Evolutionary conservation across 2,888 invertebrate genomes (phyloP).

Genomic region (Drosophila mimica): DNA sequence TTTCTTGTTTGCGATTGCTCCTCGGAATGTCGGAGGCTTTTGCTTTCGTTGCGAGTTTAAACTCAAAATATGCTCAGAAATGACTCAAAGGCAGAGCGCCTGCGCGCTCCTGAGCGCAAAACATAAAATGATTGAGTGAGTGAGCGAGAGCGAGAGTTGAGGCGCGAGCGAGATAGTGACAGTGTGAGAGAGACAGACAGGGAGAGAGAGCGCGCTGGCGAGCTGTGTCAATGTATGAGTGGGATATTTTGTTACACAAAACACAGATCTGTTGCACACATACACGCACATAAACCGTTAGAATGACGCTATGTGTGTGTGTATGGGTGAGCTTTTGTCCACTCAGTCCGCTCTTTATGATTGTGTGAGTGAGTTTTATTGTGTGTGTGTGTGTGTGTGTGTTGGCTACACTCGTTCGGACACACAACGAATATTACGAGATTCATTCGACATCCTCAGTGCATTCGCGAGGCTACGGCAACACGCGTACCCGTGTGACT

Average conservation of each 20-base stretch:
- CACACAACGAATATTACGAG: constrained; percentile 49
- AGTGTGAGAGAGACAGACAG: constrained; percentile 3
- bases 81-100: constrained; percentile 62
- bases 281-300: constrained; percentile 58
- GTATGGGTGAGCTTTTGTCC: constrained; percentile 47
- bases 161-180: constrained; percentile 4
- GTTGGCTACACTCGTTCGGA: constrained; percentile 29
- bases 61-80: constrained; percentile 13
- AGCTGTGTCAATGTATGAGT: constrained; percentile 41
- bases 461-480: constrained; percentile 46
- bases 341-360: constrained; percentile 25
- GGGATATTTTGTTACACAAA: constrained; percentile 79
- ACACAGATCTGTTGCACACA: constrained; percentile 68
- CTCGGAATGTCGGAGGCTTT: constrained; percentile 54
- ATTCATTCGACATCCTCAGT: constrained; percentile 66
- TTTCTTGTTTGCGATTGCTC: constrained; percentile 61
- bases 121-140: constrained; percentile 17
- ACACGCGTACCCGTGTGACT: constrained; percentile 25
- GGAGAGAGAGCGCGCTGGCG: constrained; percentile 5
- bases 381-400: constrained; percentile 18
- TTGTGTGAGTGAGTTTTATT: constrained; percentile 17
- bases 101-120: constrained; percentile 63
- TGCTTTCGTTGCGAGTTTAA: constrained; percentile 75
- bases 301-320: constrained; percentile 43
- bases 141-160: constrained; percentile 11